Base-by-base conservation (phyloP, 2,113 vertebrate genomes). In the Pyxicephalus adspersus region DNA sequence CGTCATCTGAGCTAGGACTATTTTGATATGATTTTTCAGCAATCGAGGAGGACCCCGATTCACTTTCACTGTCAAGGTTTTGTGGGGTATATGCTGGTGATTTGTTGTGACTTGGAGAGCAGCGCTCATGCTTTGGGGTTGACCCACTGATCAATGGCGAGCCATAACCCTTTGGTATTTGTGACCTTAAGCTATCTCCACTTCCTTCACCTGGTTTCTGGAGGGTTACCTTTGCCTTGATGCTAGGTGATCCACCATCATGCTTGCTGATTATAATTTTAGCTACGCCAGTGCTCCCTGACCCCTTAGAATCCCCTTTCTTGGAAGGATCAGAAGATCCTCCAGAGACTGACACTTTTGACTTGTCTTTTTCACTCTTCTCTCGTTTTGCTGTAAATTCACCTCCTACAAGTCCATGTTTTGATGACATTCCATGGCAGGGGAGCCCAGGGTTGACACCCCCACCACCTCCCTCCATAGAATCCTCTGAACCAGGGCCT, bases 241-340 rank as follows among this genome's bases (percentile, higher is more conserved):
- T 98, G 86, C 96, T 99, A 19, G 98, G 98, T 63, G 98, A 99
- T 6, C 96, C 97, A 3, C 97, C 95, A 2, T 99, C 98, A 1
- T 97, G 97, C 70, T 99, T 99, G 87, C 98, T 98, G 83, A 99
- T 99, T 84, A 99, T 99, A 34, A 99, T 98, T 91, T 98, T 99
- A 83, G 98, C 97, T 88, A 99, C 93, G 66, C 97, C 95, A 0
- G 94, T 95, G 66, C 94, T 94, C 25, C 95, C 92, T n/a, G 71
- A 65, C 29, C 70, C 80, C 2, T 87, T 89, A 89, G 98, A 97
- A 60, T 95, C 91, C 82, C 98, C 97, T 87, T 99, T 99, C 91
- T 98, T 98, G 84, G 91, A 93, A 78, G 92, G 89, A 85, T 99
- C 98, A 0, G 90, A 91, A 0, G 94, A 94, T 63, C 87, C 91